Conservation (phyloP, 2,797 vertebrate species). For the Lagorchestes hirsutus region DNA sequence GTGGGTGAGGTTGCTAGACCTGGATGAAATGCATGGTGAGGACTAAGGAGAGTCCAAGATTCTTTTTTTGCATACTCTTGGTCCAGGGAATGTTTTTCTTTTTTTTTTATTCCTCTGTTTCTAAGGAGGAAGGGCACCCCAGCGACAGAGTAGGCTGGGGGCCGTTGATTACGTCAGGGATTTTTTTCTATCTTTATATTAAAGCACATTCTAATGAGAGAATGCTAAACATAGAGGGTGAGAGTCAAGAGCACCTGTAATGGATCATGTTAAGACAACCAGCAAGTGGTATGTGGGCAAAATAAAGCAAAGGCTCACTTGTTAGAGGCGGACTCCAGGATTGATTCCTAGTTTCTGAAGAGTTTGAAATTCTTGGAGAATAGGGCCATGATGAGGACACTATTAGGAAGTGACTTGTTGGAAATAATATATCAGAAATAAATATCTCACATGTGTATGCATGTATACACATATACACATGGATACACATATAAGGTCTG, state of each 20-base stretch:
- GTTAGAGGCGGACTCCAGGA: not conserved
- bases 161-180: not conserved
- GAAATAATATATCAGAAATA: not conserved
- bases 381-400: not conserved
- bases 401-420: not conserved
- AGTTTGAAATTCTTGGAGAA: not conserved
- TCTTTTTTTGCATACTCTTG: not conserved
- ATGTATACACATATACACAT: no score
- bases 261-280: not conserved
- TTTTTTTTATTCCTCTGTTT: not conserved
- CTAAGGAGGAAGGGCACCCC: not conserved
- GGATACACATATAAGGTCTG: not conserved
- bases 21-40: not conserved
- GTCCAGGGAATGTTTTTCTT: not conserved
- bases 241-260: not conserved
- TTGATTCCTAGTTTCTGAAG: not conserved
- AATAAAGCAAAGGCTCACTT: not conserved
- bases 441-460: not conserved
- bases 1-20: not conserved
- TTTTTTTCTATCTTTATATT: not conserved
- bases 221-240: not conserved
- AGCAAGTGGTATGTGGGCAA: not conserved
- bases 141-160: not conserved
- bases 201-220: not conserved
- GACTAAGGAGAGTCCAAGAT: not conserved